phyloP scores from a whole-genome alignment of 1,140 invertebrate genomes.

The Eufriesea mexicana region DNA sequence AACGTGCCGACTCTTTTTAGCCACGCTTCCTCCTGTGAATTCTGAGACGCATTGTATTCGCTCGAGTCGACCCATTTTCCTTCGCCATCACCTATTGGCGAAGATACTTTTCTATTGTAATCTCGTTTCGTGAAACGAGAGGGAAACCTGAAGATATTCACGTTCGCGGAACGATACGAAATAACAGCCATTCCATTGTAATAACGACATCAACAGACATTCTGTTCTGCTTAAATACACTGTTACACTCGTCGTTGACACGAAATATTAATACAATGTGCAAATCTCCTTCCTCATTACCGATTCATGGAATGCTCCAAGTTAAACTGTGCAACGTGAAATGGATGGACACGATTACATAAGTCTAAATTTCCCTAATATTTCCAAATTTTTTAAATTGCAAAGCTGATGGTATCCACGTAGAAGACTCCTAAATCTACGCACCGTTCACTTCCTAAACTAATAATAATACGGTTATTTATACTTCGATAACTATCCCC shows the following conservation, averaged over 20 bases:
- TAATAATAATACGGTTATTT: too few relatives aligned
- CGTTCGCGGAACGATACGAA: not conserved
- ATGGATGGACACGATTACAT: too few relatives aligned
- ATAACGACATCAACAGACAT: slow-evolving; percentile 9
- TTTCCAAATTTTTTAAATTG: too few relatives aligned
- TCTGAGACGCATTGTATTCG: slow-evolving; percentile 21
- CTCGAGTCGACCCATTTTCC: slow-evolving; percentile 12
- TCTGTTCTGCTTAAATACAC: not conserved
- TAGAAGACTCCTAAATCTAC: too few relatives aligned
- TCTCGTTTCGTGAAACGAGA: slow-evolving; percentile 19
- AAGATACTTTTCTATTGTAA: slow-evolving; percentile 38
- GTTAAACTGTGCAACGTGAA: too few relatives aligned
- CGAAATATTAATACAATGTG: not conserved
- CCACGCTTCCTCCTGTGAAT: slow-evolving; percentile 7
- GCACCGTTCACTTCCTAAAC: too few relatives aligned
- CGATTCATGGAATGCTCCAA: too few relatives aligned
- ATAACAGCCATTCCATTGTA: slow-evolving; percentile 5
- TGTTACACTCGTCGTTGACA: not conserved
- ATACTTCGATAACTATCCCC: too few relatives aligned
- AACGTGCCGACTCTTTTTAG: not conserved
- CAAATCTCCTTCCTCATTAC: too few relatives aligned
- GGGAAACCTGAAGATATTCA: slow-evolving; percentile 27
- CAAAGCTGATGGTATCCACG: too few relatives aligned
- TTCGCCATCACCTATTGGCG: slow-evolving; percentile 30
- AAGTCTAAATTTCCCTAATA: too few relatives aligned